Base-by-base conservation (phyloP, 2,113 vertebrate genomes). In the Copsychus sechellarum region DNA sequence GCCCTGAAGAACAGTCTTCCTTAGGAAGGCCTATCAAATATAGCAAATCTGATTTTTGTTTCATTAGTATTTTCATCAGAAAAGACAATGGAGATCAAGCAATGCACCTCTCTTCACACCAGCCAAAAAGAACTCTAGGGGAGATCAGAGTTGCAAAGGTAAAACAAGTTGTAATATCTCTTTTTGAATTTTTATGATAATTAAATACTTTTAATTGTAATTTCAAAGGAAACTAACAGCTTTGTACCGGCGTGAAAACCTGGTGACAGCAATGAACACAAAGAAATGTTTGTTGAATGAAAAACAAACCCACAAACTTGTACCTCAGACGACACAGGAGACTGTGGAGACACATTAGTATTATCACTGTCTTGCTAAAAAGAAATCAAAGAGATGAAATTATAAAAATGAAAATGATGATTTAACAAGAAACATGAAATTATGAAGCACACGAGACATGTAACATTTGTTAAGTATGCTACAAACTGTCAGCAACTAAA, bases 321-420 rank as follows among this genome's bases (percentile, higher is more conserved):
- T 98, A 98, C 98, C 98, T 98, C 98, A 81, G 97, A 98, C 42
- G 98, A 98, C 67, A 98, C 97, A 83, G 98, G 98, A 97, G 98
- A 98, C 97, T 98, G 98, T 98, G 98, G 97, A 71, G 97, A 98
- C 97, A 98, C 97, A 98, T 98, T 97, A 98, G 97, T 97, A 98
- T 98, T 97, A 98, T 98, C 98, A 98, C 96, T 98, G 97, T 98
- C 98, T 98, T 98, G 97, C 98, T 98, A 98, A 98, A 98, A 98
- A 93, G 94, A 98, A 97, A 97, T 74, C 96, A 98, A 97, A 97
- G 95, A 98, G 53, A 96, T 92, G 97, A 96, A 97, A 98, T 98
- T 97, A 98, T 89, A 97, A 97, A 91, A 86, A 97, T 48, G 78
- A 92, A 96, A 91, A 91, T 29, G 74, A 96, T 97, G 97, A 92